Evolutionary conservation across 1,140 invertebrate genomes (phyloP), one percentile per base, ranked within the genome.

Genomic region (Aphelenchoides fujianensis): DNA sequence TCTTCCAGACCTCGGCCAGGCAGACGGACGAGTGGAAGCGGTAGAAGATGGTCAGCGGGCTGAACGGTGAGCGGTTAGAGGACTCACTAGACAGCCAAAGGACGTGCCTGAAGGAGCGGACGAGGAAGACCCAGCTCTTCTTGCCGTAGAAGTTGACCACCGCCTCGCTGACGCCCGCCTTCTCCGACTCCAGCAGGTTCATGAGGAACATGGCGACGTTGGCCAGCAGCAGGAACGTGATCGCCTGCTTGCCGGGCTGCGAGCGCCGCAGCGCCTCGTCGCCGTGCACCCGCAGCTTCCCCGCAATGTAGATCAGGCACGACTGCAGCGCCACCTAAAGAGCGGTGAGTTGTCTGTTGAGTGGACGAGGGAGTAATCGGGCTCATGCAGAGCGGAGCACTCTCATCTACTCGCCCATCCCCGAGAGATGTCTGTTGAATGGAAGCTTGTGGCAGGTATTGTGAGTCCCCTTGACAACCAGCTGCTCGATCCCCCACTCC

Each of bases 161-260:
- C 19, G 68, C 53, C 62, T 69, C 28, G 41, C 35, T 72, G 30
- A 55, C 67, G 55, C 77, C 72, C 3, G 82, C 81, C 52, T 82
- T 82, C 57, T 82, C 80, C 54, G 79, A 67, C 68, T 83, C 81
- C 7, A 83, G 74, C 52, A 83, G 71, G 59, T 83, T 83, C 82
- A 83, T 83, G n/a, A 83, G 66, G 66, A 83, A 83, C 71, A 83
- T 84, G 1, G 81, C 82, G 27, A 82, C 63, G 67, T 82, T 82
- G 19, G 79, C 79, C 16, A 82, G 69, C 31, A 80, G 48, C 16
- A 79, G 66, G 53, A 74, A 74, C 23, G 72, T 74, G 68, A 79
- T 74, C 2, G 78, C 77, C 53, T 79, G 77, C 68, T 79, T 79
- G n/a, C 81, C 81, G 5, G 81, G 81, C 71, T 82, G 81, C n/a